Conservation (phyloP, 2,888 invertebrate genomes). For the Acholoe squamosa region DNA sequence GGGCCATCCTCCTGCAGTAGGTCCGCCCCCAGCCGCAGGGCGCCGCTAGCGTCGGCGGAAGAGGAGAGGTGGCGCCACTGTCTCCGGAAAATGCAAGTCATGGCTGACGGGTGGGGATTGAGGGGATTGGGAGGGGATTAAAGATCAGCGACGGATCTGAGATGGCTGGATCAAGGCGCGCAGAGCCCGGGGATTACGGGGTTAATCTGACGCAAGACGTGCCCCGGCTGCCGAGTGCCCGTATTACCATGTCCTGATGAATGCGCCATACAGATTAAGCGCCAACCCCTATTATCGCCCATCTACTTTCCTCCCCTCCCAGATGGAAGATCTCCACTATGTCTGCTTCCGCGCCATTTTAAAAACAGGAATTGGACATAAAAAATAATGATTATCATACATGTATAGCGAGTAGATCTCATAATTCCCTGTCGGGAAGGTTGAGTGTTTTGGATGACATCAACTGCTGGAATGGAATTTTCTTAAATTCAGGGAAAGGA, state of each 20-base stretch:
- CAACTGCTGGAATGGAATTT: too few species aligned
- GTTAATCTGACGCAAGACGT: conserved; percentile 59
- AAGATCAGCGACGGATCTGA: conserved; percentile 62
- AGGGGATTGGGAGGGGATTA: conserved; percentile 52
- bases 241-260: conserved; percentile 55
- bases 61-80: conserved; percentile 37
- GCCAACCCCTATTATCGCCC: conserved; percentile 45
- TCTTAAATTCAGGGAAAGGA: too few species aligned
- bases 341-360: background rate
- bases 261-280: conserved; percentile 53
- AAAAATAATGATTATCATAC: background rate
- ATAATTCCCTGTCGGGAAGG: background rate
- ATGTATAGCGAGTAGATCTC: background rate
- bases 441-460: background rate
- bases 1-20: background rate
- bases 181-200: conserved; percentile 42
- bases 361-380: background rate
- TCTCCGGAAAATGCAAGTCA: conserved; percentile 55
- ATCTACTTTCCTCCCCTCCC: conserved; percentile 25
- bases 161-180: conserved; percentile 45
- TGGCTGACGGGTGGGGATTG: conserved; percentile 60
- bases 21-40: background rate
- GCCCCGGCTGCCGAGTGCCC: conserved; percentile 59
- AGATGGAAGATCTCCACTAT: background rate
- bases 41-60: conserved; percentile 8